Conservation (phyloP, 2,113 vertebrate species). For the Sinocyclocheilus anophthalmus region DNA sequence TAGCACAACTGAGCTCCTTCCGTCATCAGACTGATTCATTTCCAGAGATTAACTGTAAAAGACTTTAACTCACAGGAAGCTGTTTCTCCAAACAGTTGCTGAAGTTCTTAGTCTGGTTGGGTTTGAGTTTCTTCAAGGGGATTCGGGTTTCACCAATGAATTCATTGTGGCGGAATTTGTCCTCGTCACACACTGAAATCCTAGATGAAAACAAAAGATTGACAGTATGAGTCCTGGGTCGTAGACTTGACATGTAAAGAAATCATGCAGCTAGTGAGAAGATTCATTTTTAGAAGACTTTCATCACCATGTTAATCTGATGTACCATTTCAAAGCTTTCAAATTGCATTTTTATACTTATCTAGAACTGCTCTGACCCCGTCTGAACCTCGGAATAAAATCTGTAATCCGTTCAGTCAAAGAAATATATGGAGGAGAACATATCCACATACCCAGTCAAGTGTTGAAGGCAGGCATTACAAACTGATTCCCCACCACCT, state of each 20-base stretch:
- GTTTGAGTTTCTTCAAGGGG: constrained; percentile 95
- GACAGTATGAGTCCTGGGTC: neutral
- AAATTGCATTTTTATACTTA: neutral
- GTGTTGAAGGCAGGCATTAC: neutral
- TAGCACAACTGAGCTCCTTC: constrained; percentile 8
- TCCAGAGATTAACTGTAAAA: neutral
- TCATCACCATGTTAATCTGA: neutral
- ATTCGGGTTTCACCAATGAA: constrained; percentile 97
- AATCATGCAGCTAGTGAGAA: neutral
- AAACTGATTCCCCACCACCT: constrained; percentile 2
- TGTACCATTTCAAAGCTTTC: neutral
- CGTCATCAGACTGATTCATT: neutral
- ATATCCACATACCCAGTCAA: neutral
- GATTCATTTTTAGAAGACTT: no score
- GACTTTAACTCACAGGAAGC: constrained; percentile 85
- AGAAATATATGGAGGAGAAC: neutral
- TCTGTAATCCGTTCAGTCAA: neutral
- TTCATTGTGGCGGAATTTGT: constrained; percentile 99
- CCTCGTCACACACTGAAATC: constrained; percentile 97
- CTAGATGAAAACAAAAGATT: constrained; percentile 66
- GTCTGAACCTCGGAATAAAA: neutral
- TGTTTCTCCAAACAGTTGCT: constrained; percentile 99
- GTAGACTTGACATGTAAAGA: neutral
- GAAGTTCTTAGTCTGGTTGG: constrained; percentile 98
- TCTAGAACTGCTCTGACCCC: neutral